Evolutionary conservation across 2,113 vertebrate genomes (phyloP), one percentile per base, ranked within the genome.

Genomic region (Astatotilapia flaviijosephi): DNA sequence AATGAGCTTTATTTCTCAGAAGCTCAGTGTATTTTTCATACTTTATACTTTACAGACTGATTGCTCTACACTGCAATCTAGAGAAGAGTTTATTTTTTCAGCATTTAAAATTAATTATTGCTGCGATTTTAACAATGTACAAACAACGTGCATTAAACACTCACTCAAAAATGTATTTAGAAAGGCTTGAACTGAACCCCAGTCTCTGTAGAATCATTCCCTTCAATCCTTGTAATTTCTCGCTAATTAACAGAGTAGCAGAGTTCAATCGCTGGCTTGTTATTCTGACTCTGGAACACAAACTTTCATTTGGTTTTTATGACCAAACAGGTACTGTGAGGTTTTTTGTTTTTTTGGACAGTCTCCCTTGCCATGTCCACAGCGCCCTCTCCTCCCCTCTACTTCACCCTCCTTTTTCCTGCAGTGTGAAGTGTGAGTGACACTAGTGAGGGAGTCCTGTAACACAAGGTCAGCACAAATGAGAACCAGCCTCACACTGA

Each of bases 401-500:
- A 33, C 12, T 28, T 26, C 77, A 4, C 37, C 42, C 65, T 86
- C 51, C 65, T 55, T 58, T 42, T 60, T 80, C 68, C 82, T 58
- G 60, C 85, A 47, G 77, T 14, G 75, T 86, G 49, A 75, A 83
- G 89, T 40, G 83, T 89, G 90, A 88, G 62, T 92, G 91, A 94
- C 90, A 91, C 79, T 56, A 80, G 88, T 53, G 80, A 90, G 88
- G 85, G 79, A 86, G 87, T 87, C 81, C 83, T 73, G 83, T 89
- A 90, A 83, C 19, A 86, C 89, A 70, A 90, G 93, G 92, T 93
- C 90, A 92, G 88, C 89, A 84, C 86, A 95, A 96, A 96, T 93
- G 92, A 95, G 91, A 94, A 94, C 45, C 95, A 94, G 95, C 54
- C 90, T 87, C 84, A 47, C 55, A 82, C 80, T 86, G 90, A 89